Percentiles rank a stretch among this genome's conserved stretches.
phyloP scores from a whole-genome alignment of 2,888 invertebrate species.

The Mactromeris polynyma region DNA sequence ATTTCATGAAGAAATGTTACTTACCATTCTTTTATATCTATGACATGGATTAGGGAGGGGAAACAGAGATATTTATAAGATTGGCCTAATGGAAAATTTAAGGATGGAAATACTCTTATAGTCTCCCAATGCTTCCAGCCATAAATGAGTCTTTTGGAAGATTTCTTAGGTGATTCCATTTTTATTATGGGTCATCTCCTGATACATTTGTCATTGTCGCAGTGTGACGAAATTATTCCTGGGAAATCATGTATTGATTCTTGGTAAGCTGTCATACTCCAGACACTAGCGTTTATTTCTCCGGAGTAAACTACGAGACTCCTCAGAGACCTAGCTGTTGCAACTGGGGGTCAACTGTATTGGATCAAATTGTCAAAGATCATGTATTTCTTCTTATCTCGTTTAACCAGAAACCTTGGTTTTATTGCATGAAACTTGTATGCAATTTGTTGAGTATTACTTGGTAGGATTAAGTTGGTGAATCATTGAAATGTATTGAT shows the following conservation, averaged over 20 bases:
- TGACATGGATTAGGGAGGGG: no score
- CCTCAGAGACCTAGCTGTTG: not conserved
- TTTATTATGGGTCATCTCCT: not conserved
- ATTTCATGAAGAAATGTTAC: no score
- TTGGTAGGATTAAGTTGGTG: no score
- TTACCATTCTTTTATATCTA: no score
- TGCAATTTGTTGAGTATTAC: no score
- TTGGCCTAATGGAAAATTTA: not conserved
- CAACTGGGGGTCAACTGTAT: not conserved
- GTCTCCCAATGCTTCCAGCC: not conserved
- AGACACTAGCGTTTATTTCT: not conserved
- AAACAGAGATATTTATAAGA: not conserved
- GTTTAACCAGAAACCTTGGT: not conserved
- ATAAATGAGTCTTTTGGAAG: not conserved
- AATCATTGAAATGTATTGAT: no score
- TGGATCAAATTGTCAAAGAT: not conserved
- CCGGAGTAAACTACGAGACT: not conserved
- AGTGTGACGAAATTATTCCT: not conserved
- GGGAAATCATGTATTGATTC: slow-evolving; percentile 12
- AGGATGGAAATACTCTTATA: not conserved
- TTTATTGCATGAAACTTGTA: not conserved
- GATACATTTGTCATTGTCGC: not conserved
- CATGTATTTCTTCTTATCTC: not conserved
- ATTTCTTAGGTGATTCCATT: not conserved
- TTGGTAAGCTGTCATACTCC: not conserved